phyloP scores from a whole-genome alignment of 1,140 invertebrate species.

The Cryptotermes secundus region DNA sequence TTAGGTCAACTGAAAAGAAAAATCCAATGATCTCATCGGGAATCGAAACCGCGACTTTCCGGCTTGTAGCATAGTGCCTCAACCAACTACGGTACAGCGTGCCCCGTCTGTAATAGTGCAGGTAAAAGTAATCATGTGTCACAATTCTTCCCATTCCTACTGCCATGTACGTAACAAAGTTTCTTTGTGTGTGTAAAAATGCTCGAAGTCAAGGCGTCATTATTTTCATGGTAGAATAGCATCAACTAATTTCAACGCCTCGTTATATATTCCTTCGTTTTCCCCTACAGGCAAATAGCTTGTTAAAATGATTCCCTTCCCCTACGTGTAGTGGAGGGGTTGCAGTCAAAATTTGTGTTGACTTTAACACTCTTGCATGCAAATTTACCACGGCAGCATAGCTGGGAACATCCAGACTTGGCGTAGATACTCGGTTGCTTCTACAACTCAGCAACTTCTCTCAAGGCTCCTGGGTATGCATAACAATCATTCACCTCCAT shows the following conservation, averaged over 20 bases:
- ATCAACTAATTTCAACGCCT: slow-evolving; percentile 18
- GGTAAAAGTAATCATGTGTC: no score
- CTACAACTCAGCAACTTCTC: neutral
- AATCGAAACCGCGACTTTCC: no score
- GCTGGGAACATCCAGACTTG: neutral
- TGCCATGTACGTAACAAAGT: neutral
- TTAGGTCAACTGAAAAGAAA: no score
- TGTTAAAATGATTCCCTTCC: slow-evolving; percentile 31
- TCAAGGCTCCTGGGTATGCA: neutral
- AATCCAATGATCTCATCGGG: no score
- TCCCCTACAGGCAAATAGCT: slow-evolving; percentile 32
- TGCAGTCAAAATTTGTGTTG: slow-evolving; percentile 27
- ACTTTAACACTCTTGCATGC: slow-evolving; percentile 32
- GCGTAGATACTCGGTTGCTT: neutral
- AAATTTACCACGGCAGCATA: slow-evolving; percentile 3
- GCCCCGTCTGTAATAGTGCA: no score
- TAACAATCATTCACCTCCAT: neutral
- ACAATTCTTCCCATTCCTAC: no score
- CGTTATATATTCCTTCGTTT: slow-evolving; percentile 31
- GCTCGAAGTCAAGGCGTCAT: neutral
- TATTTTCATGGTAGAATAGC: neutral
- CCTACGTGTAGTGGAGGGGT: neutral
- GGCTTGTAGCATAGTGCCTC: no score
- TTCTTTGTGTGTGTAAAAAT: no score
- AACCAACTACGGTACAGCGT: no score